Evolutionary conservation across 2,113 vertebrate species (phyloP), one percentile per base, ranked within the genome.

Genomic region (Dromaius novaehollandiae): DNA sequence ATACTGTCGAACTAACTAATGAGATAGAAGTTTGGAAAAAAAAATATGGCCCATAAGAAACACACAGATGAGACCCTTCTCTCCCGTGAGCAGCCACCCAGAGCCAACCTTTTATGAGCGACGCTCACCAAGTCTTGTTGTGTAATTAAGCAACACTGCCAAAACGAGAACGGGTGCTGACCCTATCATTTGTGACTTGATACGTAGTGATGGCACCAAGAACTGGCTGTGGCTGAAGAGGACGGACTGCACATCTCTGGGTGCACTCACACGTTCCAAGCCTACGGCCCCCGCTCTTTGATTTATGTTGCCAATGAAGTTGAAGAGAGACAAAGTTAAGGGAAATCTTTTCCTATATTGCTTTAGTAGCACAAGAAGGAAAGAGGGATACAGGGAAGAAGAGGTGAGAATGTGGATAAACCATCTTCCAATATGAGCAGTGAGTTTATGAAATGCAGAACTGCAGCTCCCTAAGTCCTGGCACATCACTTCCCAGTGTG

Each of bases 11-110:
- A 60, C 79, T 40, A 82, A 48, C 15, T 28, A 63, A 8, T 7
- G 44, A 58, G 21, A 13, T 0, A 51, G 26, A n/a, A 0, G 1
- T 20, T 79, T 36, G 32, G 24, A 26, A 2, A 4, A 6, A 65
- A 46, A 38, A 38, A 38, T 77, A 56, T 75, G 26, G 55, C 17
- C 30, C 6, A 7, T 21, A 79, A 79, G 11, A 16, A 75, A 58
- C 7, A 63, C 13, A 21, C 75, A n/a, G 19, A 63, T 61, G 40
- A 79, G 53, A 42, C 7, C 13, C 18, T 56, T 82, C 32, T 32
- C 5, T 80, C 9, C 61, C 44, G 7, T 16, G 22, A 83, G 26
- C 25, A 76, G 46, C 46, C 46, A 48, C 46, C 46, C 46, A 18
- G 19, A 48, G 46, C 18, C 46, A 48, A n/a, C 30, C 7, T 80